A percentile compares a stretch with the other conserved stretches of the same genome.
phyloP scores from a whole-genome alignment of 2,888 invertebrate genomes.

The Linyphia triangularis region DNA sequence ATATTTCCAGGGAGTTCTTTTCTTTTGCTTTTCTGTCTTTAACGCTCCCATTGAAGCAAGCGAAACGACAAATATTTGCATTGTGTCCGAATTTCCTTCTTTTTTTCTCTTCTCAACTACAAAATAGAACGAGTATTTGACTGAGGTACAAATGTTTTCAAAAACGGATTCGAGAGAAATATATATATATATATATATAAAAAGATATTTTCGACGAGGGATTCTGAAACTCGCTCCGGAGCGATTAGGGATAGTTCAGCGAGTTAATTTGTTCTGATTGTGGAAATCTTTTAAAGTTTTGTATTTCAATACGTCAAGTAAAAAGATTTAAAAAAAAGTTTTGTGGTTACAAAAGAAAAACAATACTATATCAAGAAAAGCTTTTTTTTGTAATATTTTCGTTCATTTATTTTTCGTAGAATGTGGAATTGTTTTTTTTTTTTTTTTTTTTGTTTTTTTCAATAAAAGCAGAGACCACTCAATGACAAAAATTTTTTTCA shows the following conservation, averaged over 20 bases:
- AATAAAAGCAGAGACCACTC: too few species aligned
- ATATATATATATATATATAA: too few species aligned
- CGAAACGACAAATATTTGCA: slow-evolving; percentile 36
- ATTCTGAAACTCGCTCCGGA: not conserved
- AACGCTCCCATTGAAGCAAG: not conserved
- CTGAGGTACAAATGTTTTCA: not conserved
- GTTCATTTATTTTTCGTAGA: too few species aligned
- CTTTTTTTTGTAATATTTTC: too few species aligned
- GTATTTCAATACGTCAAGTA: not conserved
- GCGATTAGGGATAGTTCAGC: not conserved
- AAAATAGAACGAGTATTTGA: slow-evolving; percentile 12
- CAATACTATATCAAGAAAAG: too few species aligned
- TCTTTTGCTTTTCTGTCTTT: not conserved
- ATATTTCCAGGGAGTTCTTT: slow-evolving; percentile 1
- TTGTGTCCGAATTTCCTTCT: not conserved
- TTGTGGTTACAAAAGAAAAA: too few species aligned
- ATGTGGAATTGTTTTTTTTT: too few species aligned
- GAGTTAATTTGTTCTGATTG: slow-evolving; percentile 1
- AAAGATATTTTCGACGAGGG: not conserved
- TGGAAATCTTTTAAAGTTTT: not conserved
- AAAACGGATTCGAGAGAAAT: not conserved
- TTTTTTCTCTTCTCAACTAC: not conserved
- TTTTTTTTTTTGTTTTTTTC: too few species aligned
- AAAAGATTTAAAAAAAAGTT: too few species aligned
- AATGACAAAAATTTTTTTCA: too few species aligned